phyloP scores from a whole-genome alignment of 2,888 invertebrate genomes.

The Acrobasis consociella region DNA sequence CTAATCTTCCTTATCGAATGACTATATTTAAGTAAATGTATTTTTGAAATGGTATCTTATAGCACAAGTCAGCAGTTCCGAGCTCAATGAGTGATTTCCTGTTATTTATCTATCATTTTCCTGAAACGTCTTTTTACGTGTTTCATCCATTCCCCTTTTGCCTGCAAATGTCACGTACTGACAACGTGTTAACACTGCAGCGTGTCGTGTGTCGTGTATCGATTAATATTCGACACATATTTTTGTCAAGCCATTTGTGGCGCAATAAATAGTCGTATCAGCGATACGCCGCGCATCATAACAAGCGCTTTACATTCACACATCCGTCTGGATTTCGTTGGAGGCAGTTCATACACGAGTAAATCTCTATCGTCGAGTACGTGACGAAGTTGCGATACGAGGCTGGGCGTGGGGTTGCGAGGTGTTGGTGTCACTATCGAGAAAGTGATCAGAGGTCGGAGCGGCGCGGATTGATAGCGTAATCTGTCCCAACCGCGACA shows the following conservation, averaged over 20 bases:
- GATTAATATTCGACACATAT: constrained; percentile 9
- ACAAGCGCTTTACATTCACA: constrained; percentile 9
- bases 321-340: constrained; percentile 1
- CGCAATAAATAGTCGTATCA: constrained; percentile 6
- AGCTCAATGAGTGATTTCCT: too few species aligned
- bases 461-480: constrained; percentile 7
- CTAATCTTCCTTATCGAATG: too few species aligned
- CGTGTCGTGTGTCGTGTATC: neutral
- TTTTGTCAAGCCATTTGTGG: constrained; percentile 11
- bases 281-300: constrained; percentile 6
- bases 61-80: too few species aligned
- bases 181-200: constrained; percentile 1
- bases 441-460: neutral
- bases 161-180: neutral
- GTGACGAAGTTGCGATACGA: neutral
- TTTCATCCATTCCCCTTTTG: neutral
- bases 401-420: neutral
- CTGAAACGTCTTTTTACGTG: neutral
- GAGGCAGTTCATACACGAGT: neutral
- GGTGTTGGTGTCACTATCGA: neutral
- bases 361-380: constrained; percentile 1
- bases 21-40: too few species aligned
- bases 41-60: too few species aligned
- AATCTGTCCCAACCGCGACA: neutral
- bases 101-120: too few species aligned